Conservation (phyloP, 2,797 vertebrate genomes). For the Pantherophis vulpinus region DNA sequence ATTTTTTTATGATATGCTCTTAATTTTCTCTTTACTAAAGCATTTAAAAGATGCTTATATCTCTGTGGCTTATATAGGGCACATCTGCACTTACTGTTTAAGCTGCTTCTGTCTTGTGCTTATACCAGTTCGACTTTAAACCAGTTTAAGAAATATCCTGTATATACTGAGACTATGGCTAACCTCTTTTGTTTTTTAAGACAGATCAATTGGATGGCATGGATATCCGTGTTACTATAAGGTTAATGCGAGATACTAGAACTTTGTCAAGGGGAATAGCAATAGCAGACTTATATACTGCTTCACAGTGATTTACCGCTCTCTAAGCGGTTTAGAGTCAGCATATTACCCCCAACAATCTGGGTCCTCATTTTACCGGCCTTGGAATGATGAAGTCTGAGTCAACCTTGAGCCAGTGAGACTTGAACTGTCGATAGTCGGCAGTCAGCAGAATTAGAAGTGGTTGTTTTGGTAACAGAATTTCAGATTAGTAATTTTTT, state of each 20-base stretch:
- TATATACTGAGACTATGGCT: background rate
- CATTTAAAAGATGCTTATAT: background rate
- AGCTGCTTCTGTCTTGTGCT: background rate
- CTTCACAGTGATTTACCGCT: background rate
- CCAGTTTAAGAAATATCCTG: background rate
- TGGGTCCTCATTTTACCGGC: background rate
- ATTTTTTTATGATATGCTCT: background rate
- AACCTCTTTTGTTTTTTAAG: background rate
- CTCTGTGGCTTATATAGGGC: background rate
- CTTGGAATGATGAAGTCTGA: background rate
- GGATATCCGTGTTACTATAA: background rate
- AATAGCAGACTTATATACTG: background rate
- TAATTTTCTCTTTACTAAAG: background rate
- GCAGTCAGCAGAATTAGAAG: background rate
- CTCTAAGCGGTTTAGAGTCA: background rate
- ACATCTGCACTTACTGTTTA: background rate
- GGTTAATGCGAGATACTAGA: background rate
- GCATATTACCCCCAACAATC: background rate
- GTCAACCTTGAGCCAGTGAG: background rate
- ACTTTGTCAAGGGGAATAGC: background rate
- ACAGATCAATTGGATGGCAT: background rate
- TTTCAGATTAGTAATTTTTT: background rate
- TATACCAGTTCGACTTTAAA: background rate
- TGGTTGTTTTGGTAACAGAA: background rate
- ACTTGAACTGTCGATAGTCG: background rate